phyloP scores from a whole-genome alignment of 2,888 invertebrate genomes.

The Amphipyra tragopoginis region DNA sequence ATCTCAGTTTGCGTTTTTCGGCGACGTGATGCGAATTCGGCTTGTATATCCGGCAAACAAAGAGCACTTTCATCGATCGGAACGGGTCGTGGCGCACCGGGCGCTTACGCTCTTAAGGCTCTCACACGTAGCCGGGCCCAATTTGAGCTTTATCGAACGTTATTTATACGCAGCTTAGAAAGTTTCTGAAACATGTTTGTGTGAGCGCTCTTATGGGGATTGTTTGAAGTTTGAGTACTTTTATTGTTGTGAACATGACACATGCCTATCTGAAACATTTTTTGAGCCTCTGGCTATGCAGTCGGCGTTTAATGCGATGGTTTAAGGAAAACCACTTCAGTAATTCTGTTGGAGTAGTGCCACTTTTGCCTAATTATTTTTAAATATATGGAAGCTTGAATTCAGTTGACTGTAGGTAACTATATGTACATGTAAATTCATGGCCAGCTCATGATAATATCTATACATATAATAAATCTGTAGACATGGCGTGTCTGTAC shows the following conservation, averaged over 20 bases:
- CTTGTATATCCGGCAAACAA: constrained; percentile 87
- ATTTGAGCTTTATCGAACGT: constrained; percentile 85
- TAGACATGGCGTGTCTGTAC: too few species aligned
- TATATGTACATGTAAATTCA: background rate
- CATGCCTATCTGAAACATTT: constrained; percentile 28
- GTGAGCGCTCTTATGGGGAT: constrained; percentile 83
- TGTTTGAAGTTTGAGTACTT: constrained; percentile 77
- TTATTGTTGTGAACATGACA: constrained; percentile 70
- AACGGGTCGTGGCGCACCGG: constrained; percentile 69
- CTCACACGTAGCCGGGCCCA: constrained; percentile 67
- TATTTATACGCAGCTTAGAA: constrained; percentile 87
- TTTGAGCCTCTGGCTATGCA: constrained; percentile 13
- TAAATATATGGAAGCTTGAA: constrained; percentile 15
- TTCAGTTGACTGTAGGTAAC: constrained; percentile 1
- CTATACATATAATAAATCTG: too few species aligned
- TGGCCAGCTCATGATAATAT: background rate
- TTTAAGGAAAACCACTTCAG: constrained; percentile 38
- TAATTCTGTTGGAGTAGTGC: constrained; percentile 12
- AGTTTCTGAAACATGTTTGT: constrained; percentile 83
- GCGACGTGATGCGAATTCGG: constrained; percentile 89
- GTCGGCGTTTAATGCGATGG: constrained; percentile 2
- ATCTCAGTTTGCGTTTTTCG: constrained; percentile 89
- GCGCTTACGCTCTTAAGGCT: constrained; percentile 77
- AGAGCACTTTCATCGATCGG: constrained; percentile 87
- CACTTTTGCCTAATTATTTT: constrained; percentile 31